Conservation (phyloP, 2,888 invertebrate genomes). For the Macrophya annulata region DNA sequence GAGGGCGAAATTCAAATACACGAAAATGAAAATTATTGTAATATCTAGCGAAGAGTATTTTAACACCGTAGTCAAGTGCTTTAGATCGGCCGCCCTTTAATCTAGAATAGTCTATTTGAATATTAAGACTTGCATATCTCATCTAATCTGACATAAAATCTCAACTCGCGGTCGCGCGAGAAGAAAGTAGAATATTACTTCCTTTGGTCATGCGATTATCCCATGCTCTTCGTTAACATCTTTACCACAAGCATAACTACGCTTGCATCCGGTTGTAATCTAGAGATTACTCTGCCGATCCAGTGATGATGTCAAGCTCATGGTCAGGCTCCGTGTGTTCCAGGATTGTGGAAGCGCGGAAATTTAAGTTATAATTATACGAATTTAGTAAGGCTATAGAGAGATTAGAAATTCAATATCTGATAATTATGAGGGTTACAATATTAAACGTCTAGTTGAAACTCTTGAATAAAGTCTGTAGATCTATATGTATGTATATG, state of each 20-base stretch:
- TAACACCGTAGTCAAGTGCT: not conserved
- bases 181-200: not conserved
- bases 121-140: not conserved
- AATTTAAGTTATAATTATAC: not conserved
- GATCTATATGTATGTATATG: no score
- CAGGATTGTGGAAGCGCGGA: not conserved
- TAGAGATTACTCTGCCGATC: not conserved
- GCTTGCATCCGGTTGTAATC: constrained; percentile 14
- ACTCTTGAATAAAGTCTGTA: not conserved
- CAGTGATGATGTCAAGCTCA: constrained; percentile 25
- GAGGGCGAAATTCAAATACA: constrained; percentile 9
- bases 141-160: not conserved
- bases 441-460: not conserved
- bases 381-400: not conserved
- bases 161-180: not conserved
- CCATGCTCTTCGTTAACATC: not conserved
- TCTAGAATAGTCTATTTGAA: not conserved
- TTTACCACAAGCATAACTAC: not conserved
- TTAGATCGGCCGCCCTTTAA: not conserved
- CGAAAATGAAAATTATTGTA: not conserved
- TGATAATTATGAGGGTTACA: not conserved
- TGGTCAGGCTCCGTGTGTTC: not conserved
- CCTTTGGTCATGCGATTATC: not conserved
- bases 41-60: not conserved
- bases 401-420: not conserved